A percentile compares a stretch with the other conserved stretches of the same genome.
Conservation (phyloP, 2,113 vertebrate genomes). For the Cygnus buccinator region DNA sequence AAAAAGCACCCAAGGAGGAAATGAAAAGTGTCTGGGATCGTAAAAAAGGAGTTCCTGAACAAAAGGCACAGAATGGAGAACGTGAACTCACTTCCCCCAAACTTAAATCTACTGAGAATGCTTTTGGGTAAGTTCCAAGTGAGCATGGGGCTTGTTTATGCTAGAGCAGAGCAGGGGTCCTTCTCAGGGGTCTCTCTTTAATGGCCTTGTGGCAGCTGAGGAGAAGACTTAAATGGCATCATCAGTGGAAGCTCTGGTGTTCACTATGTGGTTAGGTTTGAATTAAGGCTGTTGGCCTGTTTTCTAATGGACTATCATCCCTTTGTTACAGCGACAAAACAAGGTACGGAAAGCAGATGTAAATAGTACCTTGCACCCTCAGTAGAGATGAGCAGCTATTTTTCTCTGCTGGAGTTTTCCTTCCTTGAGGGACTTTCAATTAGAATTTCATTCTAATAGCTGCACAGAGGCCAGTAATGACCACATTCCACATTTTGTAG, state of each 20-base stretch:
- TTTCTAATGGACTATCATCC: neutral
- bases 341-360: neutral
- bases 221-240: neutral
- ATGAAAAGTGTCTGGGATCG: slow-evolving; percentile 79
- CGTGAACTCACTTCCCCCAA: slow-evolving; percentile 81
- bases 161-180: neutral
- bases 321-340: neutral
- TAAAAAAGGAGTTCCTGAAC: slow-evolving; percentile 77
- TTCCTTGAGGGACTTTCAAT: neutral
- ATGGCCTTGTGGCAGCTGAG: neutral
- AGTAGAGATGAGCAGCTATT: neutral
- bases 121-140: slow-evolving; percentile 82
- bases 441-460: neutral
- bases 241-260: neutral
- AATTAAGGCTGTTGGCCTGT: neutral
- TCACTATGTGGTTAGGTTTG: neutral
- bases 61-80: slow-evolving; percentile 89
- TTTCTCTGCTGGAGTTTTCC: neutral
- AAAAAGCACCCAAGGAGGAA: slow-evolving; percentile 77
- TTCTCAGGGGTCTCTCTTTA: neutral
- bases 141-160: neutral
- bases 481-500: neutral
- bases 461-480: neutral
- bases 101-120: slow-evolving; percentile 89
- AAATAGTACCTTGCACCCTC: neutral